Evolutionary conservation across 2,888 invertebrate species (phyloP), one percentile per base, ranked within the genome.

Genomic region (Euclidia mi): DNA sequence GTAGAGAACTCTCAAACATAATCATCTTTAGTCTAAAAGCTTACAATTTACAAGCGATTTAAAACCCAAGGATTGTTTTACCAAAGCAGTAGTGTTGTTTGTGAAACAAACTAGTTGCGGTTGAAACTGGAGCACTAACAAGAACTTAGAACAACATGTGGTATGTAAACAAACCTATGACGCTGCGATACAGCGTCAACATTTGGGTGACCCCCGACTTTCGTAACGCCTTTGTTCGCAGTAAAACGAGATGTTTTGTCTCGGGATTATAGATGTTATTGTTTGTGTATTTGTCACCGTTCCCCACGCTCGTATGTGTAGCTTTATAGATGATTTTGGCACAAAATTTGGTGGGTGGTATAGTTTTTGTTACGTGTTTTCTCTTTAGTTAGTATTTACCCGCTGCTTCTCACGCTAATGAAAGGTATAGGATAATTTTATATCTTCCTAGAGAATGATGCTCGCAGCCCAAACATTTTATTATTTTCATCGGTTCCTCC

Each of bases 71-170:
- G 49, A 69, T 52, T 52, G 50, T 65, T 47, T 44, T 56, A 70
- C 57, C 52, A 60, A 62, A 57, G 48, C 51, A 10, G 9, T 15
- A 64, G 59, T 65, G 65, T 57, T 70, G 63, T 70, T 65, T 48
- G 46, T 15, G 2, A 40, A 58, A 56, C 37, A 18, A 49, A 62
- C 56, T 47, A 61, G 51, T 41, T 32, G 37, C 10, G 35, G 49
- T 34, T 29, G 28, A 14, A 68, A 69, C 49, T 73, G 38, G 58
- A 44, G 20, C 57, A 62, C 49, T 52, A 31, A 18, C 56, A 46
- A 58, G 49, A 56, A 58, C 56, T 53, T 51, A 70, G 56, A 61
- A 56, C 61, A 65, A 70, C 60, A 51, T n/a, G 40, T 9, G 51
- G 49, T 47, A 71, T 62, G 67, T 50, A 62, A 62, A 67, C 50